Conservation (phyloP, 2,113 vertebrate species). For the Aegypius monachus region DNA sequence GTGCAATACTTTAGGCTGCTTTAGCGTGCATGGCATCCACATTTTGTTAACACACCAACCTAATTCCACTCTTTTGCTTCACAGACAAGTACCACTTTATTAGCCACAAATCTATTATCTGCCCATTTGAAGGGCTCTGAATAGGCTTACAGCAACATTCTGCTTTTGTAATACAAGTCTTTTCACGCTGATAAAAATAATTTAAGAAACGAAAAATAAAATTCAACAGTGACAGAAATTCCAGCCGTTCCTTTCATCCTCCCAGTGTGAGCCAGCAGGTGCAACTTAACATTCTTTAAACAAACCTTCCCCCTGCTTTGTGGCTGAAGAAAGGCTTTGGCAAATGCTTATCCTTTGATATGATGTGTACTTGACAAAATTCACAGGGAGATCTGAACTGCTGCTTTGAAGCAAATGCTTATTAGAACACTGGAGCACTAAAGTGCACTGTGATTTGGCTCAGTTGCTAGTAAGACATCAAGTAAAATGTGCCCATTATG, state of each 20-base stretch:
- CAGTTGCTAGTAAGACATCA: constrained; percentile 29
- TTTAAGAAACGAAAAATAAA: constrained; percentile 66
- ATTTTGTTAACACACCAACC: constrained; percentile 46
- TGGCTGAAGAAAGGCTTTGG: constrained; percentile 71
- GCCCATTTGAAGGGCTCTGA: constrained; percentile 51
- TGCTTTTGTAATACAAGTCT: constrained; percentile 45
- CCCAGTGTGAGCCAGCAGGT: constrained; percentile 54
- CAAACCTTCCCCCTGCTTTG: constrained; percentile 66
- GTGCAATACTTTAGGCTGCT: neutral
- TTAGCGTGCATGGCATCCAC: neutral
- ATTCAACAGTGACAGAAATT: constrained; percentile 68
- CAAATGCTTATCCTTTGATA: constrained; percentile 77
- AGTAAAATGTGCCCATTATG: constrained; percentile 53
- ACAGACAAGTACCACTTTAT: constrained; percentile 67
- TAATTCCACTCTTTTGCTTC: constrained; percentile 66
- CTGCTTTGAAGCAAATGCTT: constrained; percentile 74
- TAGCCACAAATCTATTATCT: constrained; percentile 58
- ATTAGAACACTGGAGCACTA: constrained; percentile 69
- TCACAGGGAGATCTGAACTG: constrained; percentile 69
- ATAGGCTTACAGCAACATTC: constrained; percentile 48
- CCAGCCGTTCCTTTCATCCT: constrained; percentile 69
- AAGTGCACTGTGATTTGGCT: constrained; percentile 72
- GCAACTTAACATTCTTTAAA: constrained; percentile 74
- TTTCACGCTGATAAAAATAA: constrained; percentile 70
- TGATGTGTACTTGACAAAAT: constrained; percentile 76